These are phyloP conservation scores for Equus przewalskii DNA, from an alignment of 2,113 vertebrate genomes.

Conservation along the genomic window DNA sequence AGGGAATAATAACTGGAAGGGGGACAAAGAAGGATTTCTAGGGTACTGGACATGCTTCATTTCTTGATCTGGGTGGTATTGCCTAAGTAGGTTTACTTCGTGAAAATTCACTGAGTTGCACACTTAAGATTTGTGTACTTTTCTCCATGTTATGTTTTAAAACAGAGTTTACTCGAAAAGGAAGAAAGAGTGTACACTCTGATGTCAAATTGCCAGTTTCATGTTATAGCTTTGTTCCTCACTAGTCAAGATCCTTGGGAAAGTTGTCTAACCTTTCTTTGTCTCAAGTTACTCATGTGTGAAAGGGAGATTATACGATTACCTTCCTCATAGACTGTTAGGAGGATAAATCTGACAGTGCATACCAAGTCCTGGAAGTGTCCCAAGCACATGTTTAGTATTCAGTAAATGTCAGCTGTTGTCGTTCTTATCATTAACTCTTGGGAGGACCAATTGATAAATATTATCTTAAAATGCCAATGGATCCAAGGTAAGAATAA, in stretches of 20 bases:
- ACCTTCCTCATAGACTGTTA: background rate
- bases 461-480: constrained; percentile 76
- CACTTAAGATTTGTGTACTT: background rate
- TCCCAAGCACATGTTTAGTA: background rate
- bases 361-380: background rate
- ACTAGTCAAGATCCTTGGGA: background rate
- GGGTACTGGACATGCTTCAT: background rate
- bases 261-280: constrained; percentile 41
- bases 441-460: constrained; percentile 55
- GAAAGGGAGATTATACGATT: constrained; percentile 13
- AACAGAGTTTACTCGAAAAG: background rate
- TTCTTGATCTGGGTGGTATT: background rate
- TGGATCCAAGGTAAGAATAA: constrained; percentile 71
- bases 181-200: background rate
- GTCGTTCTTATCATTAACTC: constrained; percentile 66
- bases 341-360: background rate
- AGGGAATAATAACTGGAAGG: background rate
- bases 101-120: background rate
- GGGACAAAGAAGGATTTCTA: background rate
- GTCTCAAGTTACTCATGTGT: background rate
- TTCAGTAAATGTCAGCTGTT: constrained; percentile 46
- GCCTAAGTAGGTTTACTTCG: background rate
- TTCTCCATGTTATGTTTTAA: background rate
- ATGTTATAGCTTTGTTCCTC: background rate
- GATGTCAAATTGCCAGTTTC: background rate